Evolutionary conservation across 2,888 invertebrate species (phyloP).

Genomic region (Gymnoscelis rufifasciata): DNA sequence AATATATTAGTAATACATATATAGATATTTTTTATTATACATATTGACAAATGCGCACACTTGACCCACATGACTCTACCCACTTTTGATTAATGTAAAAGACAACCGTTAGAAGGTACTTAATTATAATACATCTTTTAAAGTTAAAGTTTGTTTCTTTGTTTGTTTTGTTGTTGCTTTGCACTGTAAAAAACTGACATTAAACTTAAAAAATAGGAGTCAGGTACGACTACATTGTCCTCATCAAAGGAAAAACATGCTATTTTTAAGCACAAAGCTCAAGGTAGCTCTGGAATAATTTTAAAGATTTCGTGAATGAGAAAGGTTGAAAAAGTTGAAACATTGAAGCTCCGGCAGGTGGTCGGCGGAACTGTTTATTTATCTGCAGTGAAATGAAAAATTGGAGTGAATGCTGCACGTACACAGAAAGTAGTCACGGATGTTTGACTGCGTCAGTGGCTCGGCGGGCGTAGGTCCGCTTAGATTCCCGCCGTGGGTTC

Average conservation of each 20-base stretch:
- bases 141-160: no score
- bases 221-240: not conserved
- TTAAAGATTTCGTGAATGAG: conserved; percentile 30
- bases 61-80: no score
- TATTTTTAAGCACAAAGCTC: conserved; percentile 2
- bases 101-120: no score
- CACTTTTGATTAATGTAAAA: no score
- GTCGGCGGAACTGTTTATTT: conserved; percentile 48
- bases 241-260: not conserved
- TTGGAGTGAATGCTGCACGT: conserved; percentile 44
- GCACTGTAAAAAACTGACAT: no score
- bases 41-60: no score
- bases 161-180: no score
- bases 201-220: not conserved
- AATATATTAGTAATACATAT: no score
- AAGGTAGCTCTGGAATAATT: conserved; percentile 18
- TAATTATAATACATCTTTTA: no score
- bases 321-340: conserved; percentile 32
- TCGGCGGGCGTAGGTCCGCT: no score
- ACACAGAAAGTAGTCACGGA: conserved; percentile 22
- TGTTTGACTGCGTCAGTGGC: not conserved
- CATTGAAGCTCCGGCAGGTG: conserved; percentile 50
- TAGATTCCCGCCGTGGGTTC: no score
- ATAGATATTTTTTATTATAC: no score
- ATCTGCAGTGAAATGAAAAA: conserved; percentile 55